phyloP scores from a whole-genome alignment of 2,113 vertebrate genomes.

The Butorides virescens region DNA sequence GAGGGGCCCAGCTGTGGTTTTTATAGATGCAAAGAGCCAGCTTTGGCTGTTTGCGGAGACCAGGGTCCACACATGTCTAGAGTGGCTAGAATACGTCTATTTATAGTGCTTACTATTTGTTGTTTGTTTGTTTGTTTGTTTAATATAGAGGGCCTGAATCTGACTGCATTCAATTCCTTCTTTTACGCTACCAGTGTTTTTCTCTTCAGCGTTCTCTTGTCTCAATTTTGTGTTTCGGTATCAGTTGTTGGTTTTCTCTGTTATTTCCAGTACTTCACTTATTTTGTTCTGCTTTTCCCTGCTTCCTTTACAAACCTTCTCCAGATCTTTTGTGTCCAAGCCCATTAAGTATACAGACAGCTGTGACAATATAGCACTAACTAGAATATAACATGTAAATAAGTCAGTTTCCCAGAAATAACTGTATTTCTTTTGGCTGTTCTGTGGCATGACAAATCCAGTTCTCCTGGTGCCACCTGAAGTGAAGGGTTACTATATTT shows the following conservation, averaged over 20 bases:
- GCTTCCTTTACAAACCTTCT: not conserved
- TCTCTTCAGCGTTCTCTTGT: not conserved
- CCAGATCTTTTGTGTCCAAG: not conserved
- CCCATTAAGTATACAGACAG: not conserved
- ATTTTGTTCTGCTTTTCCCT: not conserved
- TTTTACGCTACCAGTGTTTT: not conserved
- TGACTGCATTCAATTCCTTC: not conserved
- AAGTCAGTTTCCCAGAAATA: constrained; percentile 18
- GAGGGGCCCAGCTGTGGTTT: not conserved
- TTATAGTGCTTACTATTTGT: not conserved
- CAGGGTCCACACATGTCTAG: not conserved
- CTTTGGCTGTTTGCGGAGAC: not conserved
- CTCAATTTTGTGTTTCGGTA: not conserved
- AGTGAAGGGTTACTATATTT: constrained; percentile 24
- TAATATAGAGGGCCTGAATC: not conserved
- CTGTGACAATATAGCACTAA: not conserved
- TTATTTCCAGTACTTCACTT: not conserved
- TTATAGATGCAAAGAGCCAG: not conserved
- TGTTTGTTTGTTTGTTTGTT: not conserved
- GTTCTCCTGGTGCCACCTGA: not conserved
- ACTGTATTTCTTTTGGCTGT: constrained; percentile 18
- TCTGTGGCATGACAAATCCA: not conserved
- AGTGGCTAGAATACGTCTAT: not conserved
- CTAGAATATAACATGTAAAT: constrained; percentile 1
- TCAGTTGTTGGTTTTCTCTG: not conserved